Conservation (phyloP, 2,888 invertebrate species). For the Drosophila subsilvestris region DNA sequence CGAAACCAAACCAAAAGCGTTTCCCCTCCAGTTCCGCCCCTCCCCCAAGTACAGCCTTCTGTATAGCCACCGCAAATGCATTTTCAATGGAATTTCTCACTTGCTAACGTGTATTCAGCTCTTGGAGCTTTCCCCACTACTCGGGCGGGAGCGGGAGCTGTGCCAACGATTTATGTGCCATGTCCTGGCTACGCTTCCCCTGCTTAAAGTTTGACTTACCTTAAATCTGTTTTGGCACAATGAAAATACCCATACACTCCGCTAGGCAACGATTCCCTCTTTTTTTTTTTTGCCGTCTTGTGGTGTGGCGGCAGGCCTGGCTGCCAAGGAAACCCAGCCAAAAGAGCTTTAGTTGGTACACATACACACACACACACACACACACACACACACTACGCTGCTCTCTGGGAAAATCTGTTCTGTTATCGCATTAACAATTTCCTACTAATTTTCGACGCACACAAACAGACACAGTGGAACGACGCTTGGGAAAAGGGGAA, state of each 20-base stretch:
- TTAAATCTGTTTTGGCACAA: slow-evolving; percentile 63
- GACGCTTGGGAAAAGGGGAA: slow-evolving; percentile 3
- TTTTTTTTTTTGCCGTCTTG: slow-evolving; percentile 10
- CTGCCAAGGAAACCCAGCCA: slow-evolving; percentile 17
- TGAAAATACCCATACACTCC: slow-evolving; percentile 37
- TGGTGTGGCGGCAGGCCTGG: slow-evolving; percentile 14
- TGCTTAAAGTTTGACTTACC: slow-evolving; percentile 39
- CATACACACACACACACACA: too few relatives aligned
- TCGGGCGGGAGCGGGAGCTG: slow-evolving; percentile 40
- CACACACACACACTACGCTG: too few relatives aligned
- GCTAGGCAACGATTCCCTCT: slow-evolving; percentile 19
- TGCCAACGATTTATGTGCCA: slow-evolving; percentile 66
- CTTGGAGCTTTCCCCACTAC: slow-evolving; percentile 17
- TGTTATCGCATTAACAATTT: slow-evolving; percentile 77
- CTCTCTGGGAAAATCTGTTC: slow-evolving; percentile 54
- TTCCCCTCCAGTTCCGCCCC: slow-evolving; percentile 3
- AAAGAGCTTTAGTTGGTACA: slow-evolving; percentile 48
- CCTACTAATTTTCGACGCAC: slow-evolving; percentile 65
- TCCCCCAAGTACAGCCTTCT: slow-evolving; percentile 1
- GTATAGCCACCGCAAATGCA: slow-evolving; percentile 60
- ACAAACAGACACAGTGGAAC: slow-evolving; percentile 4
- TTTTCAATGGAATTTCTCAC: slow-evolving; percentile 72
- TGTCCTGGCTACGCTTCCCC: slow-evolving; percentile 18
- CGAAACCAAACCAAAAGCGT: slow-evolving; percentile 28
- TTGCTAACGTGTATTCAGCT: slow-evolving; percentile 40